Percentiles rank a stretch among this genome's conserved stretches.
These are phyloP conservation scores for Zoanthus solanderi DNA, from an alignment of 92 coral and sea anemone genomes.

Conservation along the genomic window DNA sequence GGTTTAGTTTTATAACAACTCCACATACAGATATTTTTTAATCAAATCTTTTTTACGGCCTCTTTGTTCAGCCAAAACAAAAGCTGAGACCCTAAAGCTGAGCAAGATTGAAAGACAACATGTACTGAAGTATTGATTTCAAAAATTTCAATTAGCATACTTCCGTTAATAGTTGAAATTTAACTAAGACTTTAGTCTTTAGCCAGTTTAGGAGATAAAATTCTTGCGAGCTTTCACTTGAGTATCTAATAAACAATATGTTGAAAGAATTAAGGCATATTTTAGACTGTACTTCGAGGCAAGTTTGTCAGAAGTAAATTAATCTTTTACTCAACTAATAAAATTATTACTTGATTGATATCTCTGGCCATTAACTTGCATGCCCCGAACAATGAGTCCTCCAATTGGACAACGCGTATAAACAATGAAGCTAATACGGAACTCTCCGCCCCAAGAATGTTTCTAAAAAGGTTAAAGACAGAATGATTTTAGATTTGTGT, in stretches of 20 bases:
- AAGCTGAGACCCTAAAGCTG: too few species aligned
- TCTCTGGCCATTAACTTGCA: constrained; percentile 19
- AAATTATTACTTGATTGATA: constrained; percentile 44
- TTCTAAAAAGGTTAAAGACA: constrained; percentile 11
- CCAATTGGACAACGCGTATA: constrained; percentile 26
- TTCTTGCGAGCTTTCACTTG: not conserved
- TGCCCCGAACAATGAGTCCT: constrained; percentile 22
- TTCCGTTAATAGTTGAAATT: too few species aligned
- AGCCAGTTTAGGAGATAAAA: too few species aligned
- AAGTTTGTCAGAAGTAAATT: constrained; percentile 31
- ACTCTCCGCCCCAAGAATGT: constrained; percentile 22
- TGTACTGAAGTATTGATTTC: too few species aligned
- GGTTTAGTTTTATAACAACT: too few species aligned
- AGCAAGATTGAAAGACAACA: too few species aligned
- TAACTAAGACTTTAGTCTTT: too few species aligned
- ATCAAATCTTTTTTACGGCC: too few species aligned
- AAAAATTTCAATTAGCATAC: too few species aligned
- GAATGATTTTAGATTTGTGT: constrained; percentile 25
- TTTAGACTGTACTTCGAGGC: not conserved
- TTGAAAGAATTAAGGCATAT: constrained; percentile 6
- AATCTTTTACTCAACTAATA: constrained; percentile 31
- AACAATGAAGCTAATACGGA: constrained; percentile 11
- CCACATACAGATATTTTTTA: too few species aligned
- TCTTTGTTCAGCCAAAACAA: too few species aligned
- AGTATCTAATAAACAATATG: not conserved